phyloP scores from a whole-genome alignment of 53 echinoderm and acorn worm genomes.

The Glandiceps talaboti region DNA sequence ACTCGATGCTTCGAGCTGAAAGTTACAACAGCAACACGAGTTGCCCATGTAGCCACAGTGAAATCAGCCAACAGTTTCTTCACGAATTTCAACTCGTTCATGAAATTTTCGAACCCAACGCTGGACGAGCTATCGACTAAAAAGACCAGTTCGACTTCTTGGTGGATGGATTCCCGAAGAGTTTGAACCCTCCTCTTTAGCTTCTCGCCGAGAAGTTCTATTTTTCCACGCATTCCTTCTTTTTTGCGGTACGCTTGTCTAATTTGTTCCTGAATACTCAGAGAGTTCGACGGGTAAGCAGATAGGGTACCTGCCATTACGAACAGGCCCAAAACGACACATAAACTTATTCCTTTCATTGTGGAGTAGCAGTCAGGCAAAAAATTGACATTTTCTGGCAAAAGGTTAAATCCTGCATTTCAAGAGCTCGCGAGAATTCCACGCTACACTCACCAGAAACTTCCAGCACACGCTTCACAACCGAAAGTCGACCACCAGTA shows the following conservation, averaged over 20 bases:
- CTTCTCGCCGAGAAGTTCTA: slow-evolving; percentile 40
- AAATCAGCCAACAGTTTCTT: slow-evolving; percentile 79
- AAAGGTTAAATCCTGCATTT: too few relatives aligned
- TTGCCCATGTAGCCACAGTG: slow-evolving; percentile 67
- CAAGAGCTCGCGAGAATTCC: too few relatives aligned
- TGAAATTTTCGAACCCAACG: slow-evolving; percentile 78
- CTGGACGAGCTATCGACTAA: slow-evolving; percentile 89
- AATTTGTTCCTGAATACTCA: too few relatives aligned
- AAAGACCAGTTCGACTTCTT: slow-evolving; percentile 74
- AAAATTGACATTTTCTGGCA: too few relatives aligned
- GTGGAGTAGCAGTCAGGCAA: too few relatives aligned
- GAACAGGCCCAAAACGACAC: too few relatives aligned
- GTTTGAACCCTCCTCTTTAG: slow-evolving; percentile 63
- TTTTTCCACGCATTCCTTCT: slow-evolving; percentile 18
- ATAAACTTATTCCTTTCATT: too few relatives aligned
- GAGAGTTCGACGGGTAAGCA: too few relatives aligned
- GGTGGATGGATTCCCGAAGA: slow-evolving; percentile 45
- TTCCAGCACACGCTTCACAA: too few relatives aligned
- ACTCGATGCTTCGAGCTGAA: slow-evolving; percentile 73
- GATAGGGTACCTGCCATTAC: too few relatives aligned
- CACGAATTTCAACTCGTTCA: slow-evolving; percentile 94
- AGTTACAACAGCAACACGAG: slow-evolving; percentile 72
- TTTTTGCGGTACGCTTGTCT: slow-evolving; percentile 33
- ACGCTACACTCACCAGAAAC: too few relatives aligned
- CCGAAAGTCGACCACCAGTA: too few relatives aligned